Evolutionary conservation across 2,888 invertebrate genomes (phyloP), one percentile per base, ranked within the genome.

Genomic region (Leptinotarsa haldemani): DNA sequence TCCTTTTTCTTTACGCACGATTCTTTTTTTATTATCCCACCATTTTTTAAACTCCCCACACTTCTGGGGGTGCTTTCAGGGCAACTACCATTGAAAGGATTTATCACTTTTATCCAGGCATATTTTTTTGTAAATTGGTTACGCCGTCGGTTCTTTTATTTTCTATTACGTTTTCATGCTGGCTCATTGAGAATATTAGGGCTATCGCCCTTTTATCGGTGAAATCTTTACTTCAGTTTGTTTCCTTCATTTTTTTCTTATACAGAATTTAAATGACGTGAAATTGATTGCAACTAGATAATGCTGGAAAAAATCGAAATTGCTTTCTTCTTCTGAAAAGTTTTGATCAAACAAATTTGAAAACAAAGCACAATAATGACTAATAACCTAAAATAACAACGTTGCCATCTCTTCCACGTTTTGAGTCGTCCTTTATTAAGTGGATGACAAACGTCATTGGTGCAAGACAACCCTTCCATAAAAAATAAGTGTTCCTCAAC

Each of bases 71-170:
- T n/a, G 18, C 18, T 53, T 53, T 53, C 53, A 53, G 53, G 18
- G 18, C 53, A 20, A 4, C 3, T 18, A 52, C 18, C 16, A 52
- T 52, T 52, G 18, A 53, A 53, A 53, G 53, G 18, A 16, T 53
- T 20, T 53, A 20, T 18, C 18, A 53, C 18, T 53, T n/a, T n/a
- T n/a, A n/a, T n/a, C n/a, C n/a, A n/a, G n/a, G n/a, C n/a, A n/a
- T n/a, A n/a, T n/a, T n/a, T 53, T 53, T 18, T 53, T 53, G 7
- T 22, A 22, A 22, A 22, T 22, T 22, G n/a, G 16, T 16, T n/a
- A 53, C 18, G n/a, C 18, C 53, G 20, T 53, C 53, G n/a, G 53
- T 53, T 53, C 18, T 52, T 53, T 53, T 53, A 53, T 53, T 18
- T 53, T 53, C 53, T n/a, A n/a, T n/a, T n/a, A 53, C 18, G 18